Conservation (phyloP, 2,888 invertebrate genomes). For the Nemotelus nigrinus region DNA sequence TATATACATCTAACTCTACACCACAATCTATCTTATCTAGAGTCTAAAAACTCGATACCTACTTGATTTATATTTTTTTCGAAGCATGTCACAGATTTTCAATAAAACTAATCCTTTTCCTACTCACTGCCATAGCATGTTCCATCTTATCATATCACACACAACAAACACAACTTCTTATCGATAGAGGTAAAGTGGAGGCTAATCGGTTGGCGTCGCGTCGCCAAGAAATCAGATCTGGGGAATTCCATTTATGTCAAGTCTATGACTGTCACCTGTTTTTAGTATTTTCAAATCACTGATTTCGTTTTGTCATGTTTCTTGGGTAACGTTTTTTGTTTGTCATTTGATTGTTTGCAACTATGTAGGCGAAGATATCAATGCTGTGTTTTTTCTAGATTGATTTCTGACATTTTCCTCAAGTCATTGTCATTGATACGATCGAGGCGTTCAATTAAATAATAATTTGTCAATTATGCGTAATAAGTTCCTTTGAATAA, state of each 20-base stretch:
- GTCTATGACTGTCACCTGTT: constrained; percentile 15
- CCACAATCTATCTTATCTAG: no score
- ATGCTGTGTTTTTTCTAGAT: not conserved
- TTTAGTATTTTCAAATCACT: not conserved
- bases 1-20: no score
- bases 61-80: not conserved
- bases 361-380: not conserved
- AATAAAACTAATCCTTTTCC: not conserved
- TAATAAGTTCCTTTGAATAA: not conserved
- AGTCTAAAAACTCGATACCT: not conserved
- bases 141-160: no score
- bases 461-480: constrained; percentile 8
- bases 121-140: no score
- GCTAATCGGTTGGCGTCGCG: constrained; percentile 5
- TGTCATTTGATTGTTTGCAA: not conserved
- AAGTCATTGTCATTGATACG: not conserved
- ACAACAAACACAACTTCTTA: not conserved
- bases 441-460: not conserved
- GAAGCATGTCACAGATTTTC: constrained; percentile 8
- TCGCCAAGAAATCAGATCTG: constrained; percentile 15
- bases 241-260: constrained; percentile 31
- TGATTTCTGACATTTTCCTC: not conserved
- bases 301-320: not conserved
- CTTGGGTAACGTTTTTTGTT: not conserved
- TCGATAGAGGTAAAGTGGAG: not conserved